phyloP scores from a whole-genome alignment of 2,888 invertebrate genomes.

The Epirrita christyi region DNA sequence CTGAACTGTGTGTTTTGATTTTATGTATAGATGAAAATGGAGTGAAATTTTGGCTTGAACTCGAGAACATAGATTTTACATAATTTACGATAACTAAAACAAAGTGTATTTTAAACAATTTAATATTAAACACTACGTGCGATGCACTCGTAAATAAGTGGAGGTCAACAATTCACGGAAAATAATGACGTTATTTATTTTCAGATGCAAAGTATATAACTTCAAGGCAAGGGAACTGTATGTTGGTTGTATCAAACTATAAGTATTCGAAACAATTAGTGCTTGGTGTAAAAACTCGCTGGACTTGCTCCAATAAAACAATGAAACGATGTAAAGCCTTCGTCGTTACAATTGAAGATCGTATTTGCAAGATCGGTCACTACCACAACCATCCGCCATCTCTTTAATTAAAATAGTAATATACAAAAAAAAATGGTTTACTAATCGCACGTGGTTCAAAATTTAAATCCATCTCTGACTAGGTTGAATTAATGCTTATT shows the following conservation, averaged over 20 bases:
- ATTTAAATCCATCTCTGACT: neutral
- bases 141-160: too few species aligned
- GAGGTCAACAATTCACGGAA: too few species aligned
- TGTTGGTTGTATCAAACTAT: slow-evolving; percentile 3
- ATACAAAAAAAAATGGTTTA: too few species aligned
- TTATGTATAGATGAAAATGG: too few species aligned
- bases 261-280: neutral
- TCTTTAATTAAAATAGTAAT: too few species aligned
- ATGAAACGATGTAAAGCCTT: slow-evolving; percentile 49
- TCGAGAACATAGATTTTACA: too few species aligned
- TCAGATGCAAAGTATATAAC: neutral
- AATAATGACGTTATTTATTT: neutral
- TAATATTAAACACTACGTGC: too few species aligned
- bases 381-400: slow-evolving; percentile 12
- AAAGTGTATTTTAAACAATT: too few species aligned
- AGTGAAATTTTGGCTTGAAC: too few species aligned
- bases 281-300: slow-evolving; percentile 23
- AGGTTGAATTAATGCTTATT: neutral
- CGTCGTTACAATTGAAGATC: slow-evolving; percentile 42
- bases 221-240: neutral
- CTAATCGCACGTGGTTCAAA: neutral
- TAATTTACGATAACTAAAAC: too few species aligned
- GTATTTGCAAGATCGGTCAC: slow-evolving; percentile 17
- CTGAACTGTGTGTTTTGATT: too few species aligned
- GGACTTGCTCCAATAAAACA: slow-evolving; percentile 50